These are phyloP conservation scores for Gymnosoma rotundatum DNA, from an alignment of 2,888 invertebrate species.

Conservation along the genomic window DNA sequence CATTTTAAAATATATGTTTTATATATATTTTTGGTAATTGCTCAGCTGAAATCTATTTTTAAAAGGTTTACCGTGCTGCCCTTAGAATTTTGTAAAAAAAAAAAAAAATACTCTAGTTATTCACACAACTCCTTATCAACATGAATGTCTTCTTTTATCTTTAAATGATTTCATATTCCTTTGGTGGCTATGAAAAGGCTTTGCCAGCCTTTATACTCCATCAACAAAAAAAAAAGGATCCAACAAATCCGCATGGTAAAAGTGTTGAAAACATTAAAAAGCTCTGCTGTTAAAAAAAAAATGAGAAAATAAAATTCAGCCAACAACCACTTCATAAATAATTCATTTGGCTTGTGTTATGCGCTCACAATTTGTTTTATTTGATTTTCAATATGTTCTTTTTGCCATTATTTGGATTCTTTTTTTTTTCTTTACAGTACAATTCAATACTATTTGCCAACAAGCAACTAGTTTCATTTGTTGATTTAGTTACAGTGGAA, in stretches of 20 bases:
- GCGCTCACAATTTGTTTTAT: slow-evolving; percentile 66
- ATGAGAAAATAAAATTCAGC: slow-evolving; percentile 70
- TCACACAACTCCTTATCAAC: slow-evolving; percentile 25
- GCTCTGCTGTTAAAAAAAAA: slow-evolving; percentile 19
- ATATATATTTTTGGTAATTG: no score
- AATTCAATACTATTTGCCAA: slow-evolving; percentile 46
- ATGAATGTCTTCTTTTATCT: slow-evolving; percentile 3
- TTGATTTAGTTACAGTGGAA: slow-evolving; percentile 57
- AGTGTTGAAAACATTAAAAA: slow-evolving; percentile 69
- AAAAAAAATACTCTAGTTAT: not conserved
- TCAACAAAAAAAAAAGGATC: slow-evolving; percentile 22
- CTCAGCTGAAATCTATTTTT: no score
- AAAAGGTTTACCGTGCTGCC: no score
- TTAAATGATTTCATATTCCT: not conserved
- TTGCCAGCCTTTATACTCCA: slow-evolving; percentile 15
- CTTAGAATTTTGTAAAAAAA: not conserved
- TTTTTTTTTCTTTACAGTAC: slow-evolving; percentile 14
- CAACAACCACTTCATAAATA: slow-evolving; percentile 81
- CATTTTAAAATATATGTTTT: no score
- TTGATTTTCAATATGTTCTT: slow-evolving; percentile 64
- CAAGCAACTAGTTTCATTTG: slow-evolving; percentile 61
- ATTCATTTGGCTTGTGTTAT: slow-evolving; percentile 78
- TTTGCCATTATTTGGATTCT: no score
- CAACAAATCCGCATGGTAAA: slow-evolving; percentile 62
- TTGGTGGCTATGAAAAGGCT: slow-evolving; percentile 17